phyloP scores from a whole-genome alignment of 2,113 vertebrate genomes.

The Pseudolaguvia tuberculata region DNA sequence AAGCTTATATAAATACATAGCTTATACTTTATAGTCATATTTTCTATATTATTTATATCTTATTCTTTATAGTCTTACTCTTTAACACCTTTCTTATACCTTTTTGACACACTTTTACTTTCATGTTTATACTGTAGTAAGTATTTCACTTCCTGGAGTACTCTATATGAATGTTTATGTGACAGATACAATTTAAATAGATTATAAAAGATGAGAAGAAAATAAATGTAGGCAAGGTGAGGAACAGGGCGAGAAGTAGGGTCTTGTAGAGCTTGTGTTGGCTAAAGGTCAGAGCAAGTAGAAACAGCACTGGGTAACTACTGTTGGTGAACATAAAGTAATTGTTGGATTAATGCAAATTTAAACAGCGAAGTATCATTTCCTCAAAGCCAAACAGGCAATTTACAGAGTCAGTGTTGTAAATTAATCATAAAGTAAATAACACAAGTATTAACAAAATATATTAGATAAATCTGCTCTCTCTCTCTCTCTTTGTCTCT shows the following conservation, averaged over 20 bases:
- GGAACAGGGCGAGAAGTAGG: slow-evolving; percentile 62
- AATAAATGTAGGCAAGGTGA: slow-evolving; percentile 59
- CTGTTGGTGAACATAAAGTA: slow-evolving; percentile 25
- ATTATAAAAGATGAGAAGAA: slow-evolving; percentile 40
- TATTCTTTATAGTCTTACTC: too few species aligned
- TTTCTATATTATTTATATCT: too few species aligned
- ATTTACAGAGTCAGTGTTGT: neutral
- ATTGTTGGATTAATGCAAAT: neutral
- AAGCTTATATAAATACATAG: too few species aligned
- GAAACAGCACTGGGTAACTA: slow-evolving; percentile 20
- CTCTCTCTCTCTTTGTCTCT: neutral
- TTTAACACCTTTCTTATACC: too few species aligned
- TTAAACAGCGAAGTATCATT: slow-evolving; percentile 1
- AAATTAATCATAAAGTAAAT: slow-evolving; percentile 6
- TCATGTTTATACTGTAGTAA: too few species aligned
- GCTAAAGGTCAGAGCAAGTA: slow-evolving; percentile 5
- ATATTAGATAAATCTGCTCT: neutral
- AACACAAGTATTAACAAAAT: neutral
- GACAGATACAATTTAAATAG: neutral
- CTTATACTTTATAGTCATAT: too few species aligned
- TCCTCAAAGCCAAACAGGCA: slow-evolving; percentile 1
- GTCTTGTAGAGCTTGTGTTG: slow-evolving; percentile 58
- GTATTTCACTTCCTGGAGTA: too few species aligned
- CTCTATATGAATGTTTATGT: too few species aligned
- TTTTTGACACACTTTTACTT: too few species aligned